Conservation (phyloP, 2,888 invertebrate species). For the Drosophila algonquin region DNA sequence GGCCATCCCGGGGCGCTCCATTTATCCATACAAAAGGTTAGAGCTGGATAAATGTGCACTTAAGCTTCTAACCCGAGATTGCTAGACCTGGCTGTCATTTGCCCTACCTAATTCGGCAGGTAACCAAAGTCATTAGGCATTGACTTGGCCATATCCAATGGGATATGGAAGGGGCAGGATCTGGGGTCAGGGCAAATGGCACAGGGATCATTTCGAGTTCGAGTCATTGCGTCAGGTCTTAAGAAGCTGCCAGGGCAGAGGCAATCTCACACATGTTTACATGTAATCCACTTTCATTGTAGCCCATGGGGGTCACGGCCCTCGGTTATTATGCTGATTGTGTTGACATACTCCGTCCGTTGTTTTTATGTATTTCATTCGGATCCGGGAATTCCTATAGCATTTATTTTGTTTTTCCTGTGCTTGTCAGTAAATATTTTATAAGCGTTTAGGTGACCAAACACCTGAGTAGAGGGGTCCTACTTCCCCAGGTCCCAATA, state of each 20-base stretch:
- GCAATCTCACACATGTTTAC: conserved; percentile 62
- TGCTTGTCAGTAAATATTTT: conserved; percentile 58
- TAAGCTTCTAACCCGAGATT: conserved; percentile 34
- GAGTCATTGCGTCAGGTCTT: conserved; percentile 10
- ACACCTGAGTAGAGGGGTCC: conserved; percentile 6
- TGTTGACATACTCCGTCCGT: conserved; percentile 59
- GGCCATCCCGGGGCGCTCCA: conserved; percentile 20
- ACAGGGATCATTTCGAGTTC: conserved; percentile 11
- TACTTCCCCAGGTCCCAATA: not conserved
- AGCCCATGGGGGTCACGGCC: conserved; percentile 30
- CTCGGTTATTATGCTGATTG: conserved; percentile 73
- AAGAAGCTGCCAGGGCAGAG: conserved; percentile 15
- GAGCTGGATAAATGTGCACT: conserved; percentile 28
- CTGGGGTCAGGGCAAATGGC: too few species aligned
- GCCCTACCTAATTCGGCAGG: too few species aligned
- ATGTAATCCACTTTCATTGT: conserved; percentile 75
- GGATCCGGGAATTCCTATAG: conserved; percentile 2
- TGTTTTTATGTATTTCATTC: conserved; percentile 18
- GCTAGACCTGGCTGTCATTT: not conserved
- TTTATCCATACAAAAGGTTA: conserved; percentile 29
- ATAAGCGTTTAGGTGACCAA: conserved; percentile 41
- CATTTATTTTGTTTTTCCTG: conserved; percentile 31
- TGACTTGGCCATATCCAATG: conserved; percentile 46
- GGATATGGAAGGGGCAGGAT: too few species aligned
- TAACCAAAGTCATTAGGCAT: conserved; percentile 47